phyloP scores from a whole-genome alignment of 2,888 invertebrate species.

The Nemapogon koenigi region DNA sequence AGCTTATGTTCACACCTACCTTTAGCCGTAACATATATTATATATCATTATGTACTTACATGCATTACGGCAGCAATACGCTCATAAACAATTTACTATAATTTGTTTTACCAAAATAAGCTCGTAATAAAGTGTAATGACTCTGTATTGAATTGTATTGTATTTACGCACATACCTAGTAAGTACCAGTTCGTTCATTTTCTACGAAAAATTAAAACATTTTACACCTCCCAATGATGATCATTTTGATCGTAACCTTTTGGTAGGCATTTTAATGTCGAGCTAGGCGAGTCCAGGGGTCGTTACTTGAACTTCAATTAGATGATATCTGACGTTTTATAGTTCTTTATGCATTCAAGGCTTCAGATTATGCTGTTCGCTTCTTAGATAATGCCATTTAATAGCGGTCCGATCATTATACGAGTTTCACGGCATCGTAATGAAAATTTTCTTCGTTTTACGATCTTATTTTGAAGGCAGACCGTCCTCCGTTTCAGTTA shows the following conservation, averaged over 20 bases:
- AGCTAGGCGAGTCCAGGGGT: conserved; percentile 22
- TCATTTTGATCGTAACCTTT: conserved; percentile 38
- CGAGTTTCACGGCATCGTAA: conserved; percentile 38
- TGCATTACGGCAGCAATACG: too few species aligned
- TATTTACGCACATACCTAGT: too few species aligned
- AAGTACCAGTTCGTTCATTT: too few species aligned
- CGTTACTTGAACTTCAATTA: conserved; percentile 55
- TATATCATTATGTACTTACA: too few species aligned
- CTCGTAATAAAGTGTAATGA: too few species aligned
- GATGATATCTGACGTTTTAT: conserved; percentile 61
- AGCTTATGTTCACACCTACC: too few species aligned
- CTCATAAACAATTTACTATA: too few species aligned
- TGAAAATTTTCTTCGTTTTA: conserved; percentile 56
- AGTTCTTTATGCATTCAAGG: conserved; percentile 59
- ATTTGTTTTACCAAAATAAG: too few species aligned
- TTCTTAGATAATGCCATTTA: conserved; percentile 51
- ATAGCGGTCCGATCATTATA: conserved; percentile 53
- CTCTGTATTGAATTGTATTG: too few species aligned
- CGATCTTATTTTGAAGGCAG: conserved; percentile 27
- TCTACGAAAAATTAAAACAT: conserved; percentile 52
- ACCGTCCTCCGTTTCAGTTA: conserved; percentile 15
- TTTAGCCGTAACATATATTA: too few species aligned
- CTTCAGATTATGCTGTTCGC: conserved; percentile 51
- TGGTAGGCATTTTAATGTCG: conserved; percentile 42
- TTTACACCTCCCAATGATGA: conserved; percentile 42